Percentiles rank a stretch among this genome's conserved stretches.
Evolutionary conservation across 2,888 invertebrate genomes (phyloP).

Genomic region (Elaeidobius kamerunicus): DNA sequence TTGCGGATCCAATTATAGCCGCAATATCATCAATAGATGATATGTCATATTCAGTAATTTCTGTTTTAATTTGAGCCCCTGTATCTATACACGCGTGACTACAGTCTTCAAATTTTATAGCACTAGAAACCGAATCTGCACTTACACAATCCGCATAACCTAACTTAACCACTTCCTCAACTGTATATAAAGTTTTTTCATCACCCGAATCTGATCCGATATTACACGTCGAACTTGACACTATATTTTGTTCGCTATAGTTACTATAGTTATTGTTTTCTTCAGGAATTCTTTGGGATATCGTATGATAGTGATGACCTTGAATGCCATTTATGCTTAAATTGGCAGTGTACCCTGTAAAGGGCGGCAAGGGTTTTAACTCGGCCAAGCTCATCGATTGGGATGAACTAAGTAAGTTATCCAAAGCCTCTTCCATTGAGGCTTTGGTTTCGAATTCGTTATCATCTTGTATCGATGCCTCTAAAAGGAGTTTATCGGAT

Average conservation of each 20-base stretch:
- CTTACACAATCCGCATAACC: slow-evolving; percentile 51
- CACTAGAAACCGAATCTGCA: slow-evolving; percentile 58
- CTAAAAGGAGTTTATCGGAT: slow-evolving; percentile 52
- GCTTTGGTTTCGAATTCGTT: slow-evolving; percentile 48
- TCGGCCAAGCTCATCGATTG: slow-evolving; percentile 70
- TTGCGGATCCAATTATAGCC: slow-evolving; percentile 83
- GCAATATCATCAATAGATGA: slow-evolving; percentile 80
- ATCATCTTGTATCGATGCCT: slow-evolving; percentile 53
- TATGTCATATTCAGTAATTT: slow-evolving; percentile 63
- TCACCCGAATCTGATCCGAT: slow-evolving; percentile 53
- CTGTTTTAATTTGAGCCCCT: slow-evolving; percentile 54
- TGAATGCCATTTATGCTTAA: slow-evolving; percentile 85
- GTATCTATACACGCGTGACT: slow-evolving; percentile 51
- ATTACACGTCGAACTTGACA: slow-evolving; percentile 68
- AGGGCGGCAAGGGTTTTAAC: slow-evolving; percentile 81
- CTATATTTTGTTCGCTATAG: slow-evolving; percentile 66
- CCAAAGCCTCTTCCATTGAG: slow-evolving; percentile 64
- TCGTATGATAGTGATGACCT: slow-evolving; percentile 83
- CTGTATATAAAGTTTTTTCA: slow-evolving; percentile 53
- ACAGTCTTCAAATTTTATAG: slow-evolving; percentile 54
- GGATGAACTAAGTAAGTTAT: slow-evolving; percentile 57
- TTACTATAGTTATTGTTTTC: slow-evolving; percentile 66
- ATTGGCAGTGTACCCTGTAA: slow-evolving; percentile 82
- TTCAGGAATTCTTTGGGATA: slow-evolving; percentile 71
- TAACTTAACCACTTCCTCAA: slow-evolving; percentile 50